Evolutionary conservation across 2,797 vertebrate species (phyloP), one percentile per base, ranked within the genome.

Genomic region (Argyrosomus regius): DNA sequence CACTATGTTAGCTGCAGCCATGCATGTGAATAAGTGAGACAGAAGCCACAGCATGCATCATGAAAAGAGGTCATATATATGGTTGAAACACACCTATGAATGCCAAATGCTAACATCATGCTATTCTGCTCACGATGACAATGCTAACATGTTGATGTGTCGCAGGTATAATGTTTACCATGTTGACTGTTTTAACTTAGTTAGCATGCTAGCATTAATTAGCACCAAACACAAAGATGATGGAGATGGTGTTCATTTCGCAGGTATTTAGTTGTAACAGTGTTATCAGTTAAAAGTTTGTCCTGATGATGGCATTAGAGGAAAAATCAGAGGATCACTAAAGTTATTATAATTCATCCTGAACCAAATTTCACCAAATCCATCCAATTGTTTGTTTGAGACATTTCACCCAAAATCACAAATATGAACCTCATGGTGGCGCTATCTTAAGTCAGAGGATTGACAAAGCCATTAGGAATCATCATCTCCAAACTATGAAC

Each of bases 1-100:
- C 57, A 58, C 72, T 61, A 63, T 75, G 41, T 60, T 78, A 49
- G 74, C 83, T 82, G 79, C 72, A 78, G 76, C 62, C 61, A 22
- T 74, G 68, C 50, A 63, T 78, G 73, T 83, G 60, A 78, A 77
- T 48, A 68, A 72, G 66, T 54, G 52, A 77, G 72, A 80, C 41
- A 83, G 53, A 69, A 69, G 54, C 77, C 54, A 26, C 41, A 24
- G 61, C 58, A 76, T 63, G 39, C 17, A 69, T 58, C 20, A 13
- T 0, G 22, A 56, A 73, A 70, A 39, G 0, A 54, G 24, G 4
- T 45, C 14, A 48, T 20, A 39, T 48, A 58, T 39, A 13, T 48
- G 26, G 26, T 39, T 48, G 16, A 77, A 50, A 26, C 9, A 50
- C 41, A 73, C 14, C 14, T 50, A 52, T 4, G 43, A 45, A 45